Percentiles rank a stretch among this genome's conserved stretches.
Evolutionary conservation across 2,113 vertebrate species (phyloP).

Genomic region (Psephotus haematonotus): DNA sequence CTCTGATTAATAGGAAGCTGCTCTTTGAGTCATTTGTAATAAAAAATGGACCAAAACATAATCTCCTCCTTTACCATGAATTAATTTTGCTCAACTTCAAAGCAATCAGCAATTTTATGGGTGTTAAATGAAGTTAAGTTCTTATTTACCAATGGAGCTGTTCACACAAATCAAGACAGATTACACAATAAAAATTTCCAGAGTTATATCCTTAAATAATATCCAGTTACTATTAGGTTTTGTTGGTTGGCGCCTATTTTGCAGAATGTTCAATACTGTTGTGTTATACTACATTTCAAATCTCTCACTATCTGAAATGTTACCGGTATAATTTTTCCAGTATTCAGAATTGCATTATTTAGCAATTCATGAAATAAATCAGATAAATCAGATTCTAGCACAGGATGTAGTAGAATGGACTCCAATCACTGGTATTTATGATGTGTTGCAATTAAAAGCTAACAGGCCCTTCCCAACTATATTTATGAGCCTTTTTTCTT

Average conservation of each 20-base stretch:
- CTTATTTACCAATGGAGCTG: neutral
- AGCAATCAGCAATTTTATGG: slow-evolving; percentile 2
- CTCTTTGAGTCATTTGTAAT: neutral
- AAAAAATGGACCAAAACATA: neutral
- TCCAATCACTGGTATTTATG: neutral
- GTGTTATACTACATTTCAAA: neutral
- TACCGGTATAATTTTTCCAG: neutral
- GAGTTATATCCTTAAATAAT: slow-evolving; percentile 26
- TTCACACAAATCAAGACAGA: slow-evolving; percentile 13
- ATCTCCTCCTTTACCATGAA: neutral
- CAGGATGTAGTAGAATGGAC: neutral
- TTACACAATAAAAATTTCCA: slow-evolving; percentile 10
- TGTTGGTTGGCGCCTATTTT: neutral
- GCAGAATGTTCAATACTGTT: neutral
- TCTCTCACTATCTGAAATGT: neutral
- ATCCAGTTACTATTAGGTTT: neutral
- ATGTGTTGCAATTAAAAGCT: neutral
- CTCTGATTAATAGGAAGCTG: neutral
- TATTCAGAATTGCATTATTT: slow-evolving; percentile 10
- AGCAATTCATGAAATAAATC: slow-evolving; percentile 21
- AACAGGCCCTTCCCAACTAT: neutral
- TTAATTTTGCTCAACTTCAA: slow-evolving; percentile 30
- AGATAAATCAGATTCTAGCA: slow-evolving; percentile 7
- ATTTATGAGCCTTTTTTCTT: neutral
- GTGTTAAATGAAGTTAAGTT: slow-evolving; percentile 43